Evolutionary conservation across 2,888 invertebrate genomes (phyloP).

Genomic region (Dysmachus trigonus): DNA sequence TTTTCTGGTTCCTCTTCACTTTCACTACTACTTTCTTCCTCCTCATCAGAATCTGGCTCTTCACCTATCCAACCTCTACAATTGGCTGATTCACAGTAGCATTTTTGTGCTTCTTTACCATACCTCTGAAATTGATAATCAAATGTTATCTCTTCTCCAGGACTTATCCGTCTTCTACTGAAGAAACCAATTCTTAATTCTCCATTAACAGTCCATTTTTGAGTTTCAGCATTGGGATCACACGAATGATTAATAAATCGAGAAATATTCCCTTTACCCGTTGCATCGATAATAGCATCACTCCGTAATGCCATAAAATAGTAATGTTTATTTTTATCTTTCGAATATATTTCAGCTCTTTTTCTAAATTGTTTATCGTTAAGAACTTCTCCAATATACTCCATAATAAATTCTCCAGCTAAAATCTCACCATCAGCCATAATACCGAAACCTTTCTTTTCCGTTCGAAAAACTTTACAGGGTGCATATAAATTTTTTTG

Average conservation of each 20-base stretch:
- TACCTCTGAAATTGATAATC: slow-evolving; percentile 98
- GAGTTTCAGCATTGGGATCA: slow-evolving; percentile 97
- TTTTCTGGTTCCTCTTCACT: slow-evolving; percentile 59
- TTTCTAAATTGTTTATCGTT: slow-evolving; percentile 89
- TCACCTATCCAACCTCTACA: slow-evolving; percentile 97
- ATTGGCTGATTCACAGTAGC: slow-evolving; percentile 87
- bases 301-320: slow-evolving; percentile 97
- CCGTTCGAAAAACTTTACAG: slow-evolving; percentile 88
- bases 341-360: slow-evolving; percentile 87
- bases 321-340: slow-evolving; percentile 90
- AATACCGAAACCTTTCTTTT: slow-evolving; percentile 95
- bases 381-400: slow-evolving; percentile 98
- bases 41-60: slow-evolving; percentile 78
- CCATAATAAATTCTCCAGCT: slow-evolving; percentile 91
- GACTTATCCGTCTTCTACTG: slow-evolving; percentile 80
- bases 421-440: slow-evolving; percentile 64
- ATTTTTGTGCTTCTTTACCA: slow-evolving; percentile 95
- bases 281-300: slow-evolving; percentile 96
- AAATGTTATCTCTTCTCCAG: slow-evolving; percentile 96
- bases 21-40: slow-evolving; percentile 63
- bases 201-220: slow-evolving; percentile 96
- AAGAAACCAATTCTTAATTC: slow-evolving; percentile 97
- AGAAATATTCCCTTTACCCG: slow-evolving; percentile 93
- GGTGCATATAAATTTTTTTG: slow-evolving; percentile 86
- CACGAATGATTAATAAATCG: slow-evolving; percentile 99